Evolutionary conservation across 2,113 vertebrate species (phyloP).

Genomic region (Mixornis gularis): DNA sequence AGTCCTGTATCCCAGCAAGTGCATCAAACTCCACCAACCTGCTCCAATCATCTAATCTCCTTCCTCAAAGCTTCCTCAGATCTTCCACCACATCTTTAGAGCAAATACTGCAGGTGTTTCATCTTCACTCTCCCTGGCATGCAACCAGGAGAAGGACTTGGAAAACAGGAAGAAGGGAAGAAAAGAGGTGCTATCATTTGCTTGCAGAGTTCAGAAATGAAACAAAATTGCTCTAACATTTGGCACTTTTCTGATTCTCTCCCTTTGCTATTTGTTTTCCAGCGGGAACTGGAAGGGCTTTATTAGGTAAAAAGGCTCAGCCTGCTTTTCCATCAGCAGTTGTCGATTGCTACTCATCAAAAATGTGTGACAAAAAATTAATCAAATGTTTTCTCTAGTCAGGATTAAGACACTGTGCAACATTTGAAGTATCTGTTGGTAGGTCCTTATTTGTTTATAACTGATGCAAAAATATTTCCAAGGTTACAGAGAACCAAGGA

Average conservation of each 20-base stretch:
- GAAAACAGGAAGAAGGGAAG: not conserved
- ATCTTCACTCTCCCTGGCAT: not conserved
- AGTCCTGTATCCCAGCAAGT: not conserved
- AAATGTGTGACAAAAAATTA: not conserved
- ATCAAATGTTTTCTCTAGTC: not conserved
- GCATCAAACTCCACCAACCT: not conserved
- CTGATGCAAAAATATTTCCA: not conserved
- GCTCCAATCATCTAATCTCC: not conserved
- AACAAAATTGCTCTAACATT: not conserved
- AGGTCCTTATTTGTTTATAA: not conserved
- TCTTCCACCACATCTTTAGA: not conserved
- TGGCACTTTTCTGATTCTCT: not conserved
- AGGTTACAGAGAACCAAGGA: not conserved
- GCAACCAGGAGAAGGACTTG: not conserved
- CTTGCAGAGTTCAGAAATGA: not conserved
- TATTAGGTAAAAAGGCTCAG: not conserved
- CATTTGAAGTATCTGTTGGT: not conserved
- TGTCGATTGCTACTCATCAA: not conserved
- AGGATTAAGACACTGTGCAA: not conserved
- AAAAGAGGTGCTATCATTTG: not conserved
- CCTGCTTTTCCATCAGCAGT: not conserved
- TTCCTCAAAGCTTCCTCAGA: not conserved
- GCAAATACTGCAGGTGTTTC: not conserved
- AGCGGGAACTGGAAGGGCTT: not conserved
- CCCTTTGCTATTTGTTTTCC: not conserved